phyloP scores from a whole-genome alignment of 30 jellyfish, hydroid and myxozoan species.

The Pelagia noctiluca region DNA sequence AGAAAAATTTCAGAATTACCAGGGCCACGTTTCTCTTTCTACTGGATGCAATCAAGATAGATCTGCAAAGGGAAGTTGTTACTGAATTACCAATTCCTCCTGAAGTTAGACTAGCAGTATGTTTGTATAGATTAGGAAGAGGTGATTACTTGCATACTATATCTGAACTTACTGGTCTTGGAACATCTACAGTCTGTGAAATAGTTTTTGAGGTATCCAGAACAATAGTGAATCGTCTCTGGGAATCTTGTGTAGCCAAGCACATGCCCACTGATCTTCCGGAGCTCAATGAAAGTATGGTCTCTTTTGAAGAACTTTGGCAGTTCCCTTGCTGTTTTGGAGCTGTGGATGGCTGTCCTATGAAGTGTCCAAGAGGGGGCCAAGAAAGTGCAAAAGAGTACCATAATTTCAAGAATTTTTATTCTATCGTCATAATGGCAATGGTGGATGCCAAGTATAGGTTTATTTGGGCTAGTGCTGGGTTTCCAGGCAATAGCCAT shows the following conservation, averaged over 20 bases:
- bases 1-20: slow-evolving; percentile 13
- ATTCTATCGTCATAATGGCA: no score
- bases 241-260: slow-evolving; percentile 7
- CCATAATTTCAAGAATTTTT: no score
- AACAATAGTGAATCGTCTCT: slow-evolving; percentile 5
- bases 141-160: slow-evolving; percentile 40
- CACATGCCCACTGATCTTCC: neutral
- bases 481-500: no score
- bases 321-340: no score
- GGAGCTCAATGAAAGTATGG: neutral
- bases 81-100: slow-evolving; percentile 31
- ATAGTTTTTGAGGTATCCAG: neutral
- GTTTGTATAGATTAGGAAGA: slow-evolving; percentile 25
- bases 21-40: slow-evolving; percentile 15
- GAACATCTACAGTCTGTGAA: no score
- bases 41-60: slow-evolving; percentile 7
- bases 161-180: slow-evolving; percentile 35
- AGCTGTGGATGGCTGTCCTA: no score
- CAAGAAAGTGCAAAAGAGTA: slow-evolving; percentile 24
- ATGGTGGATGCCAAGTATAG: no score
- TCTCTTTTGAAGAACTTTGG: no score
- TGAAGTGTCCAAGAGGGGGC: slow-evolving; percentile 35
- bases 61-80: slow-evolving; percentile 11
- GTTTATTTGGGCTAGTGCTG: no score
- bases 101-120: slow-evolving; percentile 30